Evolutionary conservation across 2,888 invertebrate species (phyloP), one percentile per base, ranked within the genome.

Genomic region (Lamproptera curius): DNA sequence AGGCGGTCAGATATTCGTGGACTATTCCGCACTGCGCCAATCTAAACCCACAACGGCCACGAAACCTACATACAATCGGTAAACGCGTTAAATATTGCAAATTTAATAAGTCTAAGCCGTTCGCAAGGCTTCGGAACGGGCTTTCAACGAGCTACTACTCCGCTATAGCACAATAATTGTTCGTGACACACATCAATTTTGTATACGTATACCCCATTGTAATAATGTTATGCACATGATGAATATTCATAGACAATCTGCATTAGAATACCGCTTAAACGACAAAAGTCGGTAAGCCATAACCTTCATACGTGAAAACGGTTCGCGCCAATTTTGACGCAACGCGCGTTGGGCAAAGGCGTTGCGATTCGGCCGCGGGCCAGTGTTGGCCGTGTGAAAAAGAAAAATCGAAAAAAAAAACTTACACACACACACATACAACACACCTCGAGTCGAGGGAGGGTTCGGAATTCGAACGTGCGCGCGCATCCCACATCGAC

Each of bases 401-500:
- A 53, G 51, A 50, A 48, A 44, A 15, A 9, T 5, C 9, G 20
- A 46, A 42, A 56, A 41, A 48, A 42, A 46, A 41, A 31, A 2
- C n/a, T n/a, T n/a, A n/a, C 31, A n/a, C n/a, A 1, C n/a, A 31
- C 9, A 31, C 9, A 31, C 20, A 6, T n/a, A n/a, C n/a, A n/a
- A n/a, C 20, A 6, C 20, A 6, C 20, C 20, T 3, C 20, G n/a
- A 31, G n/a, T 4, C 37, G 1, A 38, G 17, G 17, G 2, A 16
- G 8, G 5, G 11, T 14, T 26, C 53, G 45, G 42, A 49, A 23
- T 47, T 41, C 43, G 16, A 42, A 42, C 61, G 4, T 78, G 84
- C 84, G 84, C 81, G 83, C 83, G 84, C 81, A 77, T 46, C 46
- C 40, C 44, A 53, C 58, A 70, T 69, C 71, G 71, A 70, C 67